These are phyloP conservation scores for Phyllostomus discolor DNA, from an alignment of 2,113 vertebrate genomes.

Conservation along the genomic window DNA sequence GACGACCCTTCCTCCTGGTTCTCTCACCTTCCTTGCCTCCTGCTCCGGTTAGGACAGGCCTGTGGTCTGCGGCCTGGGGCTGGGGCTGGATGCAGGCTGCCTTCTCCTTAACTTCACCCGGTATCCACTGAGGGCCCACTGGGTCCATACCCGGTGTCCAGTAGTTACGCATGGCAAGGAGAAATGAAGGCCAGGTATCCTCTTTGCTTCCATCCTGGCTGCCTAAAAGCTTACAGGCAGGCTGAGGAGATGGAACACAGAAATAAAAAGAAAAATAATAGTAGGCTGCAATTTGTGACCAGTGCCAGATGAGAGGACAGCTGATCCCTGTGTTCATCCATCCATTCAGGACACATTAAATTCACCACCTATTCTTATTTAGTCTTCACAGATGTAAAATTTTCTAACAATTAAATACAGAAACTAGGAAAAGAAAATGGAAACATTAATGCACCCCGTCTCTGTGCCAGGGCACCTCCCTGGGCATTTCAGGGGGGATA, in stretches of 20 bases:
- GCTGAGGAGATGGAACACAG: not conserved
- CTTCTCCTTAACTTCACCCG: not conserved
- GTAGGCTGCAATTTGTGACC: not conserved
- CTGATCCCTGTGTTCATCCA: not conserved
- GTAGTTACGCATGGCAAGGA: not conserved
- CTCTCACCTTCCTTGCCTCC: not conserved
- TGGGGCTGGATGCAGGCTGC: not conserved
- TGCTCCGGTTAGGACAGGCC: not conserved
- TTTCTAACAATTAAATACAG: not conserved
- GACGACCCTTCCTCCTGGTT: not conserved
- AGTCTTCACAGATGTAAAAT: not conserved
- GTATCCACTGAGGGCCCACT: not conserved
- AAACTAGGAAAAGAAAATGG: not conserved
- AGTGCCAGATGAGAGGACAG: not conserved
- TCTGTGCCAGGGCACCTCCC: not conserved
- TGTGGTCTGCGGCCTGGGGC: not conserved
- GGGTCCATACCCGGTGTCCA: not conserved
- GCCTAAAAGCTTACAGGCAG: not conserved
- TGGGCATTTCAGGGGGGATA: not conserved
- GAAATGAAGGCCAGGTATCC: not conserved
- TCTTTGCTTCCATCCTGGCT: not conserved
- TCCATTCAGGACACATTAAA: not conserved
- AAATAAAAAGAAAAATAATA: not conserved
- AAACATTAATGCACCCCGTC: not conserved
- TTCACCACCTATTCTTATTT: not conserved